A percentile compares a stretch with the other conserved stretches of the same genome.
phyloP scores from a whole-genome alignment of 35 echinoderm and acorn worm genomes.

The Antedon bifida region DNA sequence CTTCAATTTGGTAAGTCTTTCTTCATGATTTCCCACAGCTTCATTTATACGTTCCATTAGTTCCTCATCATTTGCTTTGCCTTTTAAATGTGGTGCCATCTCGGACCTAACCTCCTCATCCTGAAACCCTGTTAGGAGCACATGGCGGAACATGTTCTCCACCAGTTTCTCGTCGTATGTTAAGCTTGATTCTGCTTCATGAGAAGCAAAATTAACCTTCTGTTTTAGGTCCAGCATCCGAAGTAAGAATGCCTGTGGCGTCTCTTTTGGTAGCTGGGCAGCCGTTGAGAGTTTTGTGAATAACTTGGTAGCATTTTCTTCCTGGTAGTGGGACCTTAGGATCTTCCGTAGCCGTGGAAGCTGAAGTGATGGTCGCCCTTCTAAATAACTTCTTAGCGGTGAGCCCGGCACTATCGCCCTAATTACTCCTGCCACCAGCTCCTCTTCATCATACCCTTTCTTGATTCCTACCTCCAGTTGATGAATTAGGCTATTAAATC shows the following conservation, averaged over 20 bases:
- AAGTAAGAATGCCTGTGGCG: conserved; percentile 21
- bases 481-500: conserved; percentile 30
- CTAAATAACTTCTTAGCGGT: background rate
- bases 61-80: background rate
- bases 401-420: conserved; percentile 2
- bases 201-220: conserved; percentile 34
- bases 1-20: background rate
- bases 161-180: conserved; percentile 27
- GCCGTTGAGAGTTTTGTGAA: background rate
- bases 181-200: conserved; percentile 8
- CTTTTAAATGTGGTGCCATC: background rate
- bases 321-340: conserved; percentile 4
- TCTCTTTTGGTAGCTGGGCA: background rate
- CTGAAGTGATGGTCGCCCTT: background rate
- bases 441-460: conserved; percentile 16
- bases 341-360: conserved; percentile 1
- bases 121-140: conserved; percentile 24
- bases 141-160: conserved; percentile 26
- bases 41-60: conserved; percentile 26
- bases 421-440: conserved; percentile 21
- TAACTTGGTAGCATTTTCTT: conserved; percentile 9
- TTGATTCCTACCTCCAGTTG: conserved; percentile 25
- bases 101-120: conserved; percentile 15
- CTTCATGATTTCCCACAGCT: background rate
- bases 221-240: conserved; percentile 28